Conservation (phyloP, 2,113 vertebrate genomes). For the Euleptes europaea region DNA sequence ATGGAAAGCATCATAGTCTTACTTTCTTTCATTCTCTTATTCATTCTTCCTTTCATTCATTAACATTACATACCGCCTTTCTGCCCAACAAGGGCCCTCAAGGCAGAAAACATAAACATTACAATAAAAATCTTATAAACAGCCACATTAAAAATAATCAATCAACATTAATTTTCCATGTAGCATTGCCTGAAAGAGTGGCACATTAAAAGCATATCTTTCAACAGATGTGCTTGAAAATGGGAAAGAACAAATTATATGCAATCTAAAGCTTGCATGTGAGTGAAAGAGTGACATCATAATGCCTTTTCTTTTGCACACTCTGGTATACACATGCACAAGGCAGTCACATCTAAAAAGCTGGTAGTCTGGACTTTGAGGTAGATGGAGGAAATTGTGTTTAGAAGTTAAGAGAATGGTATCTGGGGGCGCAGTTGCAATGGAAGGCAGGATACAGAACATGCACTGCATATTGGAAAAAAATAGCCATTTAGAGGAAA, state of each 20-base stretch:
- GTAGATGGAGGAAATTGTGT: not conserved
- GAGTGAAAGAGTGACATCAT: not conserved
- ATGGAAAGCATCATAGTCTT: constrained; percentile 3
- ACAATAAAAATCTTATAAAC: not conserved
- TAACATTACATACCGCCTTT: not conserved
- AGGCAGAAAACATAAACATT: not conserved
- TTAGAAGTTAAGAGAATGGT: not conserved
- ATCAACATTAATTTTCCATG: not conserved
- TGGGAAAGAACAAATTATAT: not conserved
- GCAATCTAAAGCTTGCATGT: not conserved
- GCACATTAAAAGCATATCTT: not conserved
- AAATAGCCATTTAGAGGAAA: not conserved
- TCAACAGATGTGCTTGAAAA: not conserved
- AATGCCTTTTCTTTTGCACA: not conserved
- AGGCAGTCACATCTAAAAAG: not conserved
- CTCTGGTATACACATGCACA: no score
- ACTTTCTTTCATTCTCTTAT: not conserved
- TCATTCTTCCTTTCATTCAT: not conserved
- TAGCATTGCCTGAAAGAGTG: not conserved
- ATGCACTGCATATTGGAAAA: not conserved
- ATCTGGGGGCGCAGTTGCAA: not conserved
- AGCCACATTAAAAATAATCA: not conserved
- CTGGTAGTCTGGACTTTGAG: not conserved
- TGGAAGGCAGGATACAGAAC: no score
- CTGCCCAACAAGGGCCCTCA: not conserved